Evolutionary conservation across 1,140 invertebrate species (phyloP).

Genomic region (Laodelphax striatellus): DNA sequence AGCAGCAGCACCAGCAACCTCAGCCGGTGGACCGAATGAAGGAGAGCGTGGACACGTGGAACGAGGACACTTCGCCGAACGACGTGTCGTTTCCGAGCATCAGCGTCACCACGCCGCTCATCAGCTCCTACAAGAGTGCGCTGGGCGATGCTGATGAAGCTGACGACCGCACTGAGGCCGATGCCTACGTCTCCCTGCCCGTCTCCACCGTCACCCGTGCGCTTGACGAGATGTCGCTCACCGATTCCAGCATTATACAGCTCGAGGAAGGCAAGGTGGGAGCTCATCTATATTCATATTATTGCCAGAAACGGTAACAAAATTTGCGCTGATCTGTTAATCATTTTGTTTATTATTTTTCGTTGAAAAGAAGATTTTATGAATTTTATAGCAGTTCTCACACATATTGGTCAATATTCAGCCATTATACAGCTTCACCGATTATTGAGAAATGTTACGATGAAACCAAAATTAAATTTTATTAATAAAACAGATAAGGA

Average conservation of each 20-base stretch:
- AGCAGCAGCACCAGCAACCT: not conserved
- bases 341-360: too few species aligned
- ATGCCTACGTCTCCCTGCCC: not conserved
- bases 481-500: too few species aligned
- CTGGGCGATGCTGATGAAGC: conserved; percentile 13
- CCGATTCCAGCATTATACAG: conserved; percentile 54
- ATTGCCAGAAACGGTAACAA: too few species aligned
- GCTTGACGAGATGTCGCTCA: conserved; percentile 33
- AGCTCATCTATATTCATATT: too few species aligned
- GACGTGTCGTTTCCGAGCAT: conserved; percentile 67
- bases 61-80: conserved; percentile 49
- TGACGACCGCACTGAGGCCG: not conserved
- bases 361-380: too few species aligned
- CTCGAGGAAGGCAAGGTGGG: conserved; percentile 58
- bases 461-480: too few species aligned
- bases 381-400: too few species aligned
- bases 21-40: conserved; percentile 25
- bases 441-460: too few species aligned
- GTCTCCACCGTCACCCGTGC: not conserved
- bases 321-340: too few species aligned
- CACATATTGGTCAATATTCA: too few species aligned
- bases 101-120: conserved; percentile 55
- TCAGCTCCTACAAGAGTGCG: conserved; percentile 54
- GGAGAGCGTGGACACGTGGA: conserved; percentile 53
- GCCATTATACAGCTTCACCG: too few species aligned